phyloP scores from a whole-genome alignment of 2,113 vertebrate species.

The Mobula hypostoma region DNA sequence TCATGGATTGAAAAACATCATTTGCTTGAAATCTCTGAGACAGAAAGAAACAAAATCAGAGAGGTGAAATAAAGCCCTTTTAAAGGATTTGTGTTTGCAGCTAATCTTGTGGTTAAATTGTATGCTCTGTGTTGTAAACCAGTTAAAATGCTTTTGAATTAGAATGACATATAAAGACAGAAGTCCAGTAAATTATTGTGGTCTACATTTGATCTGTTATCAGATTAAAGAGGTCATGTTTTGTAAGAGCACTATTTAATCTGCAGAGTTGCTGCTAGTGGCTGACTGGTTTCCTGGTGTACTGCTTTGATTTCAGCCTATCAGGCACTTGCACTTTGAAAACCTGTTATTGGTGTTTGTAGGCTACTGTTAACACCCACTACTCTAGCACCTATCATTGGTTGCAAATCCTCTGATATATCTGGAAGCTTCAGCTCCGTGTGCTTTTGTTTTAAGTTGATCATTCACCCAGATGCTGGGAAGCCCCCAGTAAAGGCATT shows the following conservation, averaged over 20 bases:
- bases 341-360: not conserved
- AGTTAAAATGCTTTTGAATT: not conserved
- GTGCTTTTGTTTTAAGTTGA: no score
- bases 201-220: not conserved
- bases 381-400: no score
- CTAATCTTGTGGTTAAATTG: not conserved
- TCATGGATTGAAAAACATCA: not conserved
- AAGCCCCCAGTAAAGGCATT: no score
- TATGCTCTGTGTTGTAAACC: not conserved
- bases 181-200: not conserved
- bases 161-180: not conserved
- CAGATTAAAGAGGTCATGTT: conserved; percentile 6
- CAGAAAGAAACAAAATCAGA: not conserved
- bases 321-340: not conserved
- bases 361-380: no score
- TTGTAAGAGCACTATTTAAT: not conserved
- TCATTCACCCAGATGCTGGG: no score
- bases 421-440: no score
- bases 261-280: not conserved
- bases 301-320: not conserved
- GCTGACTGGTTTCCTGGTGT: not conserved
- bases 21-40: not conserved
- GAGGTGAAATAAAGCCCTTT: not conserved
- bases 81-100: not conserved
- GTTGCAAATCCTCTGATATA: no score